These are phyloP conservation scores for roundworm (Caenorhabditis elegans) DNA, from an alignment of 1,140 invertebrate species.

Conservation along the genomic window DNA sequence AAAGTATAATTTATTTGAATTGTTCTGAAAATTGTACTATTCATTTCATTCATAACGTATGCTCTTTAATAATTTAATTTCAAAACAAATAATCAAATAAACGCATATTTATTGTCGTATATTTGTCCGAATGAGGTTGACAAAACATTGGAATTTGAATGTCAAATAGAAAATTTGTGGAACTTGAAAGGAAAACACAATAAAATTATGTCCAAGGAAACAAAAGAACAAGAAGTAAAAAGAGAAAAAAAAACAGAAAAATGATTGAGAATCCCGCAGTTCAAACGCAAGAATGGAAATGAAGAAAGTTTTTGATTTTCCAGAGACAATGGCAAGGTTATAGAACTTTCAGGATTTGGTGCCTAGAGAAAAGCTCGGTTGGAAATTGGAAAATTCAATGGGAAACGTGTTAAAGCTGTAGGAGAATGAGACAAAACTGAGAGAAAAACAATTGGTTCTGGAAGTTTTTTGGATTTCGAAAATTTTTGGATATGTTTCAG, in stretches of 20 bases:
- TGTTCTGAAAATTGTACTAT: too few species aligned
- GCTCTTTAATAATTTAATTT: too few species aligned
- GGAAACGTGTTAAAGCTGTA: constrained; percentile 19
- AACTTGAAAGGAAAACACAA: too few species aligned
- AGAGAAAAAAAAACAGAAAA: not conserved
- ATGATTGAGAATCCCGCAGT: not conserved
- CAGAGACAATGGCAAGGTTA: constrained; percentile 6
- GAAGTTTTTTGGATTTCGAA: not conserved
- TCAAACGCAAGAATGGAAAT: not conserved
- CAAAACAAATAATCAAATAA: not conserved
- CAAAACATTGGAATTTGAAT: too few species aligned
- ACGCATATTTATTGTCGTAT: constrained; percentile 12
- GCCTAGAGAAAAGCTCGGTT: constrained; percentile 3
- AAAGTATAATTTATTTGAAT: not conserved
- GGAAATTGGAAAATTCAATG: not conserved
- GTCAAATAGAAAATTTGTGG: too few species aligned
- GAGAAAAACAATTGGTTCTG: not conserved
- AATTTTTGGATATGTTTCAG: not conserved
- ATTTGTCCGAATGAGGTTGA: too few species aligned
- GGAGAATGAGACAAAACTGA: too few species aligned
- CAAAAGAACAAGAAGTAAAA: not conserved
- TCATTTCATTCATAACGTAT: too few species aligned
- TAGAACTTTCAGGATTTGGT: not conserved
- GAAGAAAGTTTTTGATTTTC: not conserved
- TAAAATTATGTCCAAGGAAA: not conserved